These are phyloP conservation scores for Morphnarchus princeps DNA, from an alignment of 2,113 vertebrate genomes.

Conservation along the genomic window DNA sequence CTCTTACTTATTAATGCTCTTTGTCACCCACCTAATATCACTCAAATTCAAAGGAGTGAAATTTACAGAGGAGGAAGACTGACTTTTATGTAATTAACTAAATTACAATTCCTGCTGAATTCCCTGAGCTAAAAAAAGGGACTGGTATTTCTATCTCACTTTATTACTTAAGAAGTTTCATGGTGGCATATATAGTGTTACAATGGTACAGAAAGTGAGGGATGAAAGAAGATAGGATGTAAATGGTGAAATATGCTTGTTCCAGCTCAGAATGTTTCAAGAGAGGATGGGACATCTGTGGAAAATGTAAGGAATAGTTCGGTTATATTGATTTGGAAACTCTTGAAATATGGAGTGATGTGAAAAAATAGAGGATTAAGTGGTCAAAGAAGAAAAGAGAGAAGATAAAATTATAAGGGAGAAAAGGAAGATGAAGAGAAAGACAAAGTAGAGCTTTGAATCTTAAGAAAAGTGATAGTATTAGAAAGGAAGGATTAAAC, in stretches of 20 bases:
- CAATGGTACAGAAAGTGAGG: not conserved
- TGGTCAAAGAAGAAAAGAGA: not conserved
- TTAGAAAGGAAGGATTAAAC: conserved; percentile 17
- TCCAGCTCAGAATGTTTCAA: not conserved
- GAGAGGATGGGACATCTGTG: not conserved
- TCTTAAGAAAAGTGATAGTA: not conserved
- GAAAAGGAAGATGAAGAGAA: not conserved
- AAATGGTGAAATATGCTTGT: not conserved
- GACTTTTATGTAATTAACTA: not conserved
- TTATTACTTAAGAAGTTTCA: not conserved
- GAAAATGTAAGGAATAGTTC: not conserved
- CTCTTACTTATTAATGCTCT: not conserved
- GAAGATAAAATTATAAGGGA: not conserved
- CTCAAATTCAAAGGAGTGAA: not conserved
- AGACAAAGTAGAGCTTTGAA: not conserved
- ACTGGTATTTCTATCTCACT: not conserved
- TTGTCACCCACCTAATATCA: not conserved
- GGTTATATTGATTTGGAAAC: not conserved
- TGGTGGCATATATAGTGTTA: not conserved
- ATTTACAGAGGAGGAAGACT: not conserved
- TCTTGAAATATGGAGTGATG: not conserved
- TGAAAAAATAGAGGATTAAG: not conserved
- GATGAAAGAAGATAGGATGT: not conserved
- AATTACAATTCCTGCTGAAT: not conserved
- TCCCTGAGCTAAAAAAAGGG: not conserved